phyloP scores from a whole-genome alignment of 2,888 invertebrate genomes.

The Drosophila parthenogenetica region DNA sequence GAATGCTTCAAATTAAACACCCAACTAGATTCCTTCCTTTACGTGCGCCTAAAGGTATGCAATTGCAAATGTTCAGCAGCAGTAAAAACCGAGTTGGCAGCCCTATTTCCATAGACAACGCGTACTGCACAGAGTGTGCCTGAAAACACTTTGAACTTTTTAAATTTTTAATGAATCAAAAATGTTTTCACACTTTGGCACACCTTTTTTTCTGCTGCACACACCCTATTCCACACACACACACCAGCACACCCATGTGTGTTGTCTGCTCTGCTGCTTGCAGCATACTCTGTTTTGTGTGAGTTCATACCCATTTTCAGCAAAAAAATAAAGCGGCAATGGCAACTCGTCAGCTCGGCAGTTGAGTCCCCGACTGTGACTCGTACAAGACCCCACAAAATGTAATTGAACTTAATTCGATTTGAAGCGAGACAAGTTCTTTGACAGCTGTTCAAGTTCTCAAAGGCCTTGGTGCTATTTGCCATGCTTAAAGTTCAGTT shows the following conservation, averaged over 20 bases:
- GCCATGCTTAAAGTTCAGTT: slow-evolving; percentile 18
- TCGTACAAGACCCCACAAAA: slow-evolving; percentile 52
- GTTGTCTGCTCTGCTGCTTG: slow-evolving; percentile 45
- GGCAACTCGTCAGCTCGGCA: slow-evolving; percentile 29
- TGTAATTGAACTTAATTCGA: slow-evolving; percentile 82
- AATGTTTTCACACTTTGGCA: slow-evolving; percentile 80
- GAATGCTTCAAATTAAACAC: neutral
- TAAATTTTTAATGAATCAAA: slow-evolving; percentile 85
- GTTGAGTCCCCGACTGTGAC: slow-evolving; percentile 27
- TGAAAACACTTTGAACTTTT: slow-evolving; percentile 84
- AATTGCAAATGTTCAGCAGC: slow-evolving; percentile 11
- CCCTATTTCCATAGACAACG: slow-evolving; percentile 44
- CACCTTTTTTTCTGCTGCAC: slow-evolving; percentile 52
- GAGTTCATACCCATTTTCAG: slow-evolving; percentile 67
- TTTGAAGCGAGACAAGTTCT: slow-evolving; percentile 78
- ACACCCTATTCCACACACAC: slow-evolving; percentile 34
- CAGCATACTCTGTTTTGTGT: slow-evolving; percentile 50
- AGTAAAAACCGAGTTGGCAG: slow-evolving; percentile 25
- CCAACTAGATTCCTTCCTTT: slow-evolving; percentile 2
- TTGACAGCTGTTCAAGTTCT: slow-evolving; percentile 73
- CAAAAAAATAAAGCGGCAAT: slow-evolving; percentile 35
- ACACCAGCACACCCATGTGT: slow-evolving; percentile 17
- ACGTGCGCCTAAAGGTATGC: slow-evolving; percentile 38
- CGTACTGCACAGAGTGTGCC: slow-evolving; percentile 35
- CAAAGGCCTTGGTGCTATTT: slow-evolving; percentile 51